Base-by-base conservation (phyloP, 2,113 vertebrate genomes). In the Phocoena phocoena region DNA sequence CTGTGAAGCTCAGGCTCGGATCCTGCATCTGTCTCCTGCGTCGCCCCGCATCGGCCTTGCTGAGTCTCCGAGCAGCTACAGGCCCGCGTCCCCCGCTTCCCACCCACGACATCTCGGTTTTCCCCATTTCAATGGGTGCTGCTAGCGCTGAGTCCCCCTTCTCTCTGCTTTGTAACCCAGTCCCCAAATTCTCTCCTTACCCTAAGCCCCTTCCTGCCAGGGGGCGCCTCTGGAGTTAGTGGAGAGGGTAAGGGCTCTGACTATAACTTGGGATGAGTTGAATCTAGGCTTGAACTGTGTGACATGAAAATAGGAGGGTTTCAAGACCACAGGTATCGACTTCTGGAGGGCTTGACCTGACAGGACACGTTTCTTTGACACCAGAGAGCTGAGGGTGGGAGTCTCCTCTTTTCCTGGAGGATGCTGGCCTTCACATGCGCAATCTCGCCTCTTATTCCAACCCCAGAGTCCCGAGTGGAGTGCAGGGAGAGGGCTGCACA, bases 21-120 rank as follows among this genome's bases (percentile, higher is more conserved):
- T 13, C 0, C 10, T 5, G 17, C 21, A 0, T 5, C 23, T n/a
- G 23, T 17, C 67, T 23, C 60, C 7, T 33, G 13, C 2, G 8
- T 26, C 11, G 18, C 79, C 26, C 5, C 12, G 21, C 74, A 6
- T 21, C 4, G 3, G 55, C 44, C n/a, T 67, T 14, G 8, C n/a
- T 5, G 53, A 20, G 68, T 74, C 25, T 44, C 13, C 4, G 2
- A 62, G 28, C 28, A 2, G 23, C 47, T 79, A 65, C 44, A 13
- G 31, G 36, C 12, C 67, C 1, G 4, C 8, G 4, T 20, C 6
- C 12, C 38, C 38, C 13, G 6, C 67, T 53, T 71, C 18, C 38
- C 21, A 15, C 25, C 13, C 20, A 80, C 26, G 0, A 38, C 13
- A 38, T 38, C 41, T 73, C 8, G 18, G 3, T n/a, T 50, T 36